Evolutionary conservation across 2,797 vertebrate genomes (phyloP).

Genomic region (Dendrocincla fuliginosa): DNA sequence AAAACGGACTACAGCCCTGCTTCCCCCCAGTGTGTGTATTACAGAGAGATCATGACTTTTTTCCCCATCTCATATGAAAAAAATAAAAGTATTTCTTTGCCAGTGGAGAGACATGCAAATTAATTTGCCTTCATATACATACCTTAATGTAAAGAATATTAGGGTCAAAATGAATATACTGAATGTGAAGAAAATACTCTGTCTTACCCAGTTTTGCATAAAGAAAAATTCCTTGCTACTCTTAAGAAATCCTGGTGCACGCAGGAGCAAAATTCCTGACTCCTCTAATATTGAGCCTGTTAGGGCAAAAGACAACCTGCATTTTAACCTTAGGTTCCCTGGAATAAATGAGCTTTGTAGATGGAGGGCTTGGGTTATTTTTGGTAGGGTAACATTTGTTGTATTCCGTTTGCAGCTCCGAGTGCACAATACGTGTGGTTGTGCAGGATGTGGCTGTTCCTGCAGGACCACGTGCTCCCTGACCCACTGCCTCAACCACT

Average conservation of each 20-base stretch:
- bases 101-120: not conserved
- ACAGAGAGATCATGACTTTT: not conserved
- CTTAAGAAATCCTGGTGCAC: not conserved
- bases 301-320: not conserved
- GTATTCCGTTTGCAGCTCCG: slow-evolving; percentile 1
- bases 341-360: slow-evolving; percentile 17
- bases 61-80: not conserved
- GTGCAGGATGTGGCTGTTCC: slow-evolving; percentile 27
- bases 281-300: accelerated
- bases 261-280: not conserved
- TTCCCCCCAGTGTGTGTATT: not conserved
- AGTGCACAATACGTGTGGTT: not conserved
- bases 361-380: slow-evolving; percentile 37
- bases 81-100: not conserved
- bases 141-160: not conserved
- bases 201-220: accelerated
- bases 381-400: slow-evolving; percentile 50
- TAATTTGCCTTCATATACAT: not conserved
- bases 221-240: not conserved
- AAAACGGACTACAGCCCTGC: not conserved
- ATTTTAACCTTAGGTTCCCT: not conserved
- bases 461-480: slow-evolving; percentile 21
- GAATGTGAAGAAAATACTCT: not conserved
- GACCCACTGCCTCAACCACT: not conserved
- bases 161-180: not conserved